These are phyloP conservation scores for Isoperla grammatica DNA, from an alignment of 2,888 invertebrate species.

Conservation along the genomic window DNA sequence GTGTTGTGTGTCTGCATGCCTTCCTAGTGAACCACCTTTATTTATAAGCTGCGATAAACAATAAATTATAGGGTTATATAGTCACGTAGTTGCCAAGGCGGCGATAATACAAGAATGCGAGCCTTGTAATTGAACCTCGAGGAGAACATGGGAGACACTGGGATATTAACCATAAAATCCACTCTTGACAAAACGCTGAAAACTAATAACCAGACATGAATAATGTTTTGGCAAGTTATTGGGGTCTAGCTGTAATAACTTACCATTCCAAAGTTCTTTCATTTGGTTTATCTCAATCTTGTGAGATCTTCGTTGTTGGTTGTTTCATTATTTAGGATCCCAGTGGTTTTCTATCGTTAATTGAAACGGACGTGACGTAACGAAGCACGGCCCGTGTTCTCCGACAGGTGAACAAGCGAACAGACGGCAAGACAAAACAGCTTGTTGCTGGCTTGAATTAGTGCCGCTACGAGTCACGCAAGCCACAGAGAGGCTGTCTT, in stretches of 20 bases:
- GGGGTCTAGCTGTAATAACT: neutral
- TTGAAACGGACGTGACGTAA: slow-evolving; percentile 20
- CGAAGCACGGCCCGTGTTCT: slow-evolving; percentile 7
- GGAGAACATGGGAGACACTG: slow-evolving; percentile 6
- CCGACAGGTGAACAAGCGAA: slow-evolving; percentile 20
- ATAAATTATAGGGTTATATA: slow-evolving; percentile 11
- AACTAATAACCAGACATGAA: slow-evolving; percentile 19
- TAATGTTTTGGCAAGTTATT: slow-evolving; percentile 10
- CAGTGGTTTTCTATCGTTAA: slow-evolving; percentile 18
- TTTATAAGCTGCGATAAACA: slow-evolving; percentile 11
- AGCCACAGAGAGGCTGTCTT: too few relatives aligned
- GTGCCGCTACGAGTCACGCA: slow-evolving; percentile 1
- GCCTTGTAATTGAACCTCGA: slow-evolving; percentile 14
- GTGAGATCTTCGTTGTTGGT: neutral
- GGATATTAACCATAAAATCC: slow-evolving; percentile 23
- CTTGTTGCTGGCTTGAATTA: slow-evolving; percentile 21
- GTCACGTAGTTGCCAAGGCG: slow-evolving; percentile 12
- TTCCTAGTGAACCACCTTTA: slow-evolving; percentile 16
- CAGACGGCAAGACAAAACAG: slow-evolving; percentile 19
- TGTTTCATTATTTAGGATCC: slow-evolving; percentile 10
- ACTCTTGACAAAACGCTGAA: slow-evolving; percentile 19
- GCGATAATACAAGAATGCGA: slow-evolving; percentile 14
- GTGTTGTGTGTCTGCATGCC: slow-evolving; percentile 11
- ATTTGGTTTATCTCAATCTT: neutral
- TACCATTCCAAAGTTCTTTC: too few relatives aligned